phyloP scores from a whole-genome alignment of 2,113 vertebrate genomes.

The Pionites leucogaster region DNA sequence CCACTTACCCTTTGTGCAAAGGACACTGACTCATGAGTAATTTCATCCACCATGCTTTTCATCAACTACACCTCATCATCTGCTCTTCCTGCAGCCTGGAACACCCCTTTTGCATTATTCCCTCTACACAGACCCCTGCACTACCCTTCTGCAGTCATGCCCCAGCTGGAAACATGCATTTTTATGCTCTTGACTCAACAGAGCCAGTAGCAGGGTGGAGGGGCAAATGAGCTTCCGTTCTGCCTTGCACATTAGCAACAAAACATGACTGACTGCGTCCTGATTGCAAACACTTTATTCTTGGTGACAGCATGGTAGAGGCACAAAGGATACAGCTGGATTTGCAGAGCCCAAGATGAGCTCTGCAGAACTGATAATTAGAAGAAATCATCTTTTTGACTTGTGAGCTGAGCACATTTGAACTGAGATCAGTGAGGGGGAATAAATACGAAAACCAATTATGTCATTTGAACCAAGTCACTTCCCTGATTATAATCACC shows the following conservation, averaged over 20 bases:
- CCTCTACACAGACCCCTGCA: background rate
- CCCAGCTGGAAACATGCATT: background rate
- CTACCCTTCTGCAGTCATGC: background rate
- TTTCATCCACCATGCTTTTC: background rate
- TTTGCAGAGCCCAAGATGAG: conserved; percentile 40
- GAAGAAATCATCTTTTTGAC: conserved; percentile 62
- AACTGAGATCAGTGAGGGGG: conserved; percentile 53
- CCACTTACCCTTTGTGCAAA: background rate
- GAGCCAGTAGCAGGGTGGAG: background rate
- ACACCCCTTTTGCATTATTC: background rate
- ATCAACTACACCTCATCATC: background rate
- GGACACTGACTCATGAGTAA: conserved; percentile 21
- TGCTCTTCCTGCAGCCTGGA: background rate
- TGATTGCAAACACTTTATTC: conserved; percentile 62
- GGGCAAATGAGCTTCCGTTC: conserved; percentile 33
- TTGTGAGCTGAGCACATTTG: conserved; percentile 59
- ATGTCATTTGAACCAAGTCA: conserved; percentile 52
- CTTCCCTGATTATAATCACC: conserved; percentile 38
- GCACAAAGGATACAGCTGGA: conserved; percentile 67
- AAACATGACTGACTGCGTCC: conserved; percentile 39
- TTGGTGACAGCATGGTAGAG: conserved; percentile 21
- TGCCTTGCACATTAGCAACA: conserved; percentile 22
- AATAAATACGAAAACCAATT: conserved; percentile 69
- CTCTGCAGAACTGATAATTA: conserved; percentile 60
- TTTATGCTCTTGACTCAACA: background rate